These are phyloP conservation scores for Tetranychus piercei DNA, from an alignment of 2,888 invertebrate genomes.

Conservation along the genomic window DNA sequence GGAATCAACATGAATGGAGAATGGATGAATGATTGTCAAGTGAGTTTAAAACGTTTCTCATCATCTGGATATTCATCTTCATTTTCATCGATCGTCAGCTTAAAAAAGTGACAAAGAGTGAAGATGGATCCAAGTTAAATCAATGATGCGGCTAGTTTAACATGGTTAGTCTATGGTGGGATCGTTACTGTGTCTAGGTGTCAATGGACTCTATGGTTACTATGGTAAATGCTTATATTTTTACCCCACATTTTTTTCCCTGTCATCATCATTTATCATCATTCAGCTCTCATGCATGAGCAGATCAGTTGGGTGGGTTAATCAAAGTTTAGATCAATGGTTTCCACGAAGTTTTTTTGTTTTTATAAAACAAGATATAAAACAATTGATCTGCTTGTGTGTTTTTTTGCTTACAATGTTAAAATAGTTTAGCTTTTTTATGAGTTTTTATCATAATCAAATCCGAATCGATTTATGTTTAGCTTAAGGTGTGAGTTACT, in stretches of 20 bases:
- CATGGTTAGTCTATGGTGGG: background rate
- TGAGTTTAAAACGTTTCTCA: background rate
- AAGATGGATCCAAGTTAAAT: background rate
- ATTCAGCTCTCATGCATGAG: background rate
- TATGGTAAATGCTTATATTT: background rate
- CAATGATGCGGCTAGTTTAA: background rate
- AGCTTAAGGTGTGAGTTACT: background rate
- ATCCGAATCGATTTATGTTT: background rate
- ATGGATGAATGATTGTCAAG: background rate
- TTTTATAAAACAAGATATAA: background rate
- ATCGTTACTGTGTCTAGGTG: constrained; percentile 1
- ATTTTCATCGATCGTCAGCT: background rate
- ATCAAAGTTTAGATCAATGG: background rate
- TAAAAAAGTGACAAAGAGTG: background rate
- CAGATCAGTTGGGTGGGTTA: background rate
- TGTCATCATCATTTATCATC: background rate
- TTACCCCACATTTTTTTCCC: background rate
- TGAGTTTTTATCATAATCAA: background rate
- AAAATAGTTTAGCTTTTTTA: background rate
- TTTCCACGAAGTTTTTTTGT: background rate
- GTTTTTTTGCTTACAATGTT: background rate
- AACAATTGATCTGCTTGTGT: background rate
- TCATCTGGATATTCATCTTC: background rate
- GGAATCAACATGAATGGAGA: background rate
- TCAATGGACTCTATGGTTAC: background rate